Base-by-base conservation (phyloP, 2,113 vertebrate species). In the Lethenteron camtschaticum region DNA sequence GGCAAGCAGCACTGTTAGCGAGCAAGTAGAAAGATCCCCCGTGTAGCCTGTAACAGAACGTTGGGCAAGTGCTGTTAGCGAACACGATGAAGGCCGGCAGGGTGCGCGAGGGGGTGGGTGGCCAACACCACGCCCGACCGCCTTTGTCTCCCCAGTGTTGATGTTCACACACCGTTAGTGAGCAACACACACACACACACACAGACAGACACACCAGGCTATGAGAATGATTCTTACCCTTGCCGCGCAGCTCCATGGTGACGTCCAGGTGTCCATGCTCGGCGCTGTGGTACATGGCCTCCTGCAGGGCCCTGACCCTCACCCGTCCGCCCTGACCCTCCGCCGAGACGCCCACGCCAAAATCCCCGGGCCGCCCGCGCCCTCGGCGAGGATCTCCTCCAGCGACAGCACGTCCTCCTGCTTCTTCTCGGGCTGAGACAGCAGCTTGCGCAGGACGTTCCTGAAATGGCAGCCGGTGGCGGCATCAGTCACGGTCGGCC, bases 251-350 rank as follows among this genome's bases (percentile, higher is more conserved):
- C 83, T 99, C 94, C 88, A 96, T 85, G 79, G 91, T 99, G 80
- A 99, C 92, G 68, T 99, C 92, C 69, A 96, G 83, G 7, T 96
- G 96, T 72, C 90, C 86, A 0, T 99, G 94, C 77, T 96, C 94
- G 0, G 90, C 86, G 0, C 94, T 99, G 82, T 94, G 95, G 76
- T 94, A 99, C 79, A 87, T 95, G 71, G 91, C 90, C 75, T 96
- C 88, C 75, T 99, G 94, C 76, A 99, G 80, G 9, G 91, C 89
- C 79, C 92, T 95, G 75, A 84, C 90, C 69, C 88, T 77, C 1
- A 89, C 86, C 72, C 85, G 89, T 10, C 63, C 63, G 24, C 24
- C 63, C 1, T 80, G 79, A 11, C 85, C 77, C 75, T 88, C 77
- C 0, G 79, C 76, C 70, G 76, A 76, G 70, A 84, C 75, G 74